Evolutionary conservation across 2,888 invertebrate species (phyloP), one percentile per base, ranked within the genome.

Genomic region (Gymnosoma rotundatum): DNA sequence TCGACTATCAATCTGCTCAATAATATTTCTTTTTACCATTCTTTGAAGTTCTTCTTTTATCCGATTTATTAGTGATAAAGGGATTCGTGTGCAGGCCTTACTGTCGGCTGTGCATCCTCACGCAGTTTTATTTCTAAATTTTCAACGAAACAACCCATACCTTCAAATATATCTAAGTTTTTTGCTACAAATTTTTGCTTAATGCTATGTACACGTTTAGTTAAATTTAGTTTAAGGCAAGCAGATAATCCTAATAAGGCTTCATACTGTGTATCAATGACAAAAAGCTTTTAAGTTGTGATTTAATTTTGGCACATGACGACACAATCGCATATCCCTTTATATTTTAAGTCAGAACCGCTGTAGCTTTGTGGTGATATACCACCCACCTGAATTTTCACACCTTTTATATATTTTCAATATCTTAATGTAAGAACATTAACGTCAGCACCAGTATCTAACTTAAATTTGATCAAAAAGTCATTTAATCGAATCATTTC

Each of bases 251-350:
- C 66, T 14, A 67, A 25, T 14, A 66, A 18, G n/a, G 60, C 56
- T 32, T 81, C 75, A 63, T 52, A 63, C 5, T 5, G 25, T 32
- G 25, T 2, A 4, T 32, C 25, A 56, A n/a, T n/a, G n/a, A n/a
- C n/a, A n/a, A n/a, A n/a, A n/a, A n/a, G n/a, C n/a, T n/a, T n/a
- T n/a, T n/a, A 20, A 2, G 14, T 52, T 18, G 54, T 74, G 42
- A 73, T 72, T 50, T 81, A 54, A 25, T 83, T 81, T 64, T 73
- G 74, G 58, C 75, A 81, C 58, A 67, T 86, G 4, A 81, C 75
- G 5, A 75, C 67, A 10, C 79, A 75, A 16, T 75, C 67, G 21
- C n/a, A 42, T 36, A 38, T 76, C 25, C 83, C 85, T 32, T 64
- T 58, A 54, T 67, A 78, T 38, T 74, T 69, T 25, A 83, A 74